phyloP scores from a whole-genome alignment of 2,888 invertebrate genomes.

The Philonicus albiceps region DNA sequence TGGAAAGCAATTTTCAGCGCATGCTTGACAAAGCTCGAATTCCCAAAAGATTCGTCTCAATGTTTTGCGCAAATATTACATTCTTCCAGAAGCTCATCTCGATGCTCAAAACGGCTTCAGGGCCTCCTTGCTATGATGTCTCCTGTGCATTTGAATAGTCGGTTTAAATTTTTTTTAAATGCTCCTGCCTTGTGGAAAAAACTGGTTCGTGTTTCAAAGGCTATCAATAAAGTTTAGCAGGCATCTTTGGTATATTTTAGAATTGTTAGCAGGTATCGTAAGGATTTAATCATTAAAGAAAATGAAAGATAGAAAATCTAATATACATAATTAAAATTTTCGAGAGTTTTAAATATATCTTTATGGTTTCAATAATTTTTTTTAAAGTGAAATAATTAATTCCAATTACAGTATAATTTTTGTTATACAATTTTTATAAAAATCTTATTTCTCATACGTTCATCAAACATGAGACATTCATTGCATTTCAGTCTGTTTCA shows the following conservation, averaged over 20 bases:
- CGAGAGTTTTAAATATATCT: too few species aligned
- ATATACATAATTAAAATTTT: background rate
- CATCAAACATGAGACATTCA: too few species aligned
- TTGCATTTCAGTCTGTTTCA: too few species aligned
- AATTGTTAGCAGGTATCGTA: background rate
- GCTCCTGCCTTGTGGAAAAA: background rate
- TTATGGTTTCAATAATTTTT: too few species aligned
- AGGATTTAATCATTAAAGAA: too few species aligned
- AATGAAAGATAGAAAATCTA: background rate
- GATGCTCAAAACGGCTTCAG: background rate
- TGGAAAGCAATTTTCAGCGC: background rate
- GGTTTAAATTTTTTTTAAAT: background rate
- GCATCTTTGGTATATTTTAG: background rate
- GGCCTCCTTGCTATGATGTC: background rate
- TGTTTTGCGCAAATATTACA: background rate
- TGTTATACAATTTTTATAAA: too few species aligned
- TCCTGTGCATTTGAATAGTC: background rate
- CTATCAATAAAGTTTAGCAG: background rate
- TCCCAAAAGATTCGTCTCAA: background rate
- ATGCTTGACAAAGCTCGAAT: constrained; percentile 5
- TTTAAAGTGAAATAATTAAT: background rate
- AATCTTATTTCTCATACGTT: too few species aligned
- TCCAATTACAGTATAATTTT: background rate
- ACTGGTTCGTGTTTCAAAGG: background rate
- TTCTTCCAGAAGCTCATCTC: background rate